Evolutionary conservation across 2,888 invertebrate species (phyloP).

Genomic region (Meloe dianella): DNA sequence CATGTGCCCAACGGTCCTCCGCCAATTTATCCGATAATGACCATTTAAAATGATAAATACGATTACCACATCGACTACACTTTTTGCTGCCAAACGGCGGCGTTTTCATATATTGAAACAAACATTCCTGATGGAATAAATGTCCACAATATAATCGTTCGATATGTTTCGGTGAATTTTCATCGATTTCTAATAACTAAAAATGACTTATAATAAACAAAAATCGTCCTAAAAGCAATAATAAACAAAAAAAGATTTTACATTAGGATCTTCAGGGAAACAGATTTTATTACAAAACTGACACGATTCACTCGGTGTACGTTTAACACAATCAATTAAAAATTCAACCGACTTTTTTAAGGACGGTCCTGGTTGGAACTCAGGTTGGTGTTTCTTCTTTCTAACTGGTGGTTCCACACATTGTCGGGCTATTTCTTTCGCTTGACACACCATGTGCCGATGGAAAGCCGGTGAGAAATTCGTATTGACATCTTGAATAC

Average conservation of each 20-base stretch:
- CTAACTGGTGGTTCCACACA: constrained; percentile 73
- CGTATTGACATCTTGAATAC: constrained; percentile 65
- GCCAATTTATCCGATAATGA: constrained; percentile 71
- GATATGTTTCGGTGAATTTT: constrained; percentile 65
- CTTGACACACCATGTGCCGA: constrained; percentile 69
- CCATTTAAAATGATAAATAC: constrained; percentile 78
- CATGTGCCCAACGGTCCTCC: constrained; percentile 78
- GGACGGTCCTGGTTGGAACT: constrained; percentile 69
- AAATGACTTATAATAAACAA: no score
- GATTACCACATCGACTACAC: constrained; percentile 68
- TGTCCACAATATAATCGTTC: constrained; percentile 78
- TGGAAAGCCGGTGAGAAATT: constrained; percentile 71
- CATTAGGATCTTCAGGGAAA: constrained; percentile 65
- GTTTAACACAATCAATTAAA: constrained; percentile 67
- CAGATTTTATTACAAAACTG: constrained; percentile 68
- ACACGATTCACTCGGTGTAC: constrained; percentile 68
- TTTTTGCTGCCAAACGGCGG: constrained; percentile 79
- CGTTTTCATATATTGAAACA: constrained; percentile 71
- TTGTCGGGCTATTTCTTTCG: constrained; percentile 70
- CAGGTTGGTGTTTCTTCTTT: constrained; percentile 61
- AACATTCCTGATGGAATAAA: constrained; percentile 72
- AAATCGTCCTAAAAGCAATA: constrained; percentile 12
- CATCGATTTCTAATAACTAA: constrained; percentile 64
- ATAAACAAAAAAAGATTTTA: constrained; percentile 48
- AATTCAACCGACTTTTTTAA: constrained; percentile 67